Evolutionary conservation across 2,113 vertebrate genomes (phyloP), one percentile per base, ranked within the genome.

Genomic region (Oxygymnocypris stewartii): DNA sequence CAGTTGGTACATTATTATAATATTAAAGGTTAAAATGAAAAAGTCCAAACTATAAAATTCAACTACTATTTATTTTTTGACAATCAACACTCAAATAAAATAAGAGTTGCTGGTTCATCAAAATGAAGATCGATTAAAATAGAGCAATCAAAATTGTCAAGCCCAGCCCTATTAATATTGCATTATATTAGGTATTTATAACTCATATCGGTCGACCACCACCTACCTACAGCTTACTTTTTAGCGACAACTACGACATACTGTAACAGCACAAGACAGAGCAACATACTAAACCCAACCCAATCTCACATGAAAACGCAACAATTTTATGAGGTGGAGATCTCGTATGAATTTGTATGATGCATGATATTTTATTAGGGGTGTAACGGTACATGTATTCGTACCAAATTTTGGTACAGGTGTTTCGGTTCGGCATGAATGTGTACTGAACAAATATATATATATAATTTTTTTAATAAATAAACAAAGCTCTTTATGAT

Each of bases 221-320:
- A 80, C n/a, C 25, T 42, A 77, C 18, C 77, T 61, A 84, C 76
- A 80, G 18, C 84, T 69, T 69, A 69, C 40, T 42, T 16, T 81
- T 37, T 35, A 69, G 14, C 7, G 3, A 85, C 35, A 35, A 44
- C 79, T 63, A 84, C n/a, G 82, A 77, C n/a, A 74, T 6, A 54
- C 54, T 23, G 54, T 23, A 14, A 61, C 44, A 40, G 20, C 42
- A 49, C 31, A 59, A 23, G 54, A 59, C 6, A 59, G 54, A 23
- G 54, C 7, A 61, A n/a, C 4, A n/a, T n/a, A 61, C 57, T 61
- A 61, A 61, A 61, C 23, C 20, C 57, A 61, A 61, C 57, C 20
- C 57, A n/a, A 61, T 61, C 57, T 61, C 23, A 61, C 57, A 61
- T 61, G 57, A 61, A 59, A 59, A 59, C 20, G 7, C 20, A 59